A percentile compares a stretch with the other conserved stretches of the same genome.
These are phyloP conservation scores for Osmerus eperlanus DNA, from an alignment of 2,113 vertebrate species.

Conservation along the genomic window DNA sequence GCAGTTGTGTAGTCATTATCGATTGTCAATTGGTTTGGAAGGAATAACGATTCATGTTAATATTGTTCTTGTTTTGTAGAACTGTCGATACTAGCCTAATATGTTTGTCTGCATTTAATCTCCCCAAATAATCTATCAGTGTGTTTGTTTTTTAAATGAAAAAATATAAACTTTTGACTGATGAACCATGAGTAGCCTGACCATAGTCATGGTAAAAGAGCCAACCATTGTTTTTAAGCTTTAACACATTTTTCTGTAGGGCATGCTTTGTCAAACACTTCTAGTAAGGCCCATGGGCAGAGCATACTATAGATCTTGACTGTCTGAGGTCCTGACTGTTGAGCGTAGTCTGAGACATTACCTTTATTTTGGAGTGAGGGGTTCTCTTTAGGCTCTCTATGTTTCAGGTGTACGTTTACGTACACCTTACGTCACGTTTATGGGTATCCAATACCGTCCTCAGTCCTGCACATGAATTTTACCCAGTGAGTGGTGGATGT, in stretches of 20 bases:
- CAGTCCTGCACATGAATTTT: constrained; percentile 21
- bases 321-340: constrained; percentile 30
- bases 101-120: too few relatives aligned
- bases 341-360: constrained; percentile 7
- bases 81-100: too few relatives aligned
- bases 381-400: constrained; percentile 6
- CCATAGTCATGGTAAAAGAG: too few relatives aligned
- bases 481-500: constrained; percentile 22
- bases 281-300: background rate
- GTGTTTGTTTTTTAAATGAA: too few relatives aligned
- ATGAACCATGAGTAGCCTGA: too few relatives aligned
- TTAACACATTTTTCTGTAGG: background rate
- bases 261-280: background rate
- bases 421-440: constrained; percentile 11
- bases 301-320: background rate
- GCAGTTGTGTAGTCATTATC: too few relatives aligned
- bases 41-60: too few relatives aligned
- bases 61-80: too few relatives aligned
- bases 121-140: too few relatives aligned
- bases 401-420: constrained; percentile 11
- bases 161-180: too few relatives aligned
- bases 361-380: constrained; percentile 33
- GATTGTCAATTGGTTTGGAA: too few relatives aligned
- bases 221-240: too few relatives aligned
- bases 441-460: constrained; percentile 2